A percentile compares a stretch with the other conserved stretches of the same genome.
These are phyloP conservation scores for Gadus macrocephalus DNA, from an alignment of 2,113 vertebrate species.

Conservation along the genomic window DNA sequence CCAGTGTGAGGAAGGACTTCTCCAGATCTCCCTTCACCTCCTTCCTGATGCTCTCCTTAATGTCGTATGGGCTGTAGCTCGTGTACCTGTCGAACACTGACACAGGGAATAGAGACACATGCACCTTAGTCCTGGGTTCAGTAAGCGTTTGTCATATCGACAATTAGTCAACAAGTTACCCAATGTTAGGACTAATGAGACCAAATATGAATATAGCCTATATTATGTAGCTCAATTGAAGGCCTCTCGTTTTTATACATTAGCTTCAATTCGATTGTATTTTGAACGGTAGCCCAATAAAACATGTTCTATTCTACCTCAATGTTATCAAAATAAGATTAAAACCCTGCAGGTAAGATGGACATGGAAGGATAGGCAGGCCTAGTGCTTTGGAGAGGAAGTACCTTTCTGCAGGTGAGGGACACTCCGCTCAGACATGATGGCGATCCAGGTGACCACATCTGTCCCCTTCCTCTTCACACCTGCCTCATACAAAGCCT, in stretches of 20 bases:
- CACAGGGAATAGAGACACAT: neutral
- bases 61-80: slow-evolving; percentile 94
- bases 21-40: slow-evolving; percentile 95
- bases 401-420: slow-evolving; percentile 90
- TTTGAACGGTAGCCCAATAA: too few relatives aligned
- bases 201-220: too few relatives aligned
- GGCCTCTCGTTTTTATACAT: too few relatives aligned
- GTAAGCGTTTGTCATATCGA: too few relatives aligned
- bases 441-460: slow-evolving; percentile 85
- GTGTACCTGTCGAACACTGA: slow-evolving; percentile 92
- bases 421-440: slow-evolving; percentile 86
- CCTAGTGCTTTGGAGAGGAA: neutral
- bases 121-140: neutral
- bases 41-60: slow-evolving; percentile 94
- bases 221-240: too few relatives aligned
- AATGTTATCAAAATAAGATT: too few relatives aligned
- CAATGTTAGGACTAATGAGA: too few relatives aligned
- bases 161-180: too few relatives aligned
- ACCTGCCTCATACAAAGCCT: slow-evolving; percentile 91
- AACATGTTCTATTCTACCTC: too few relatives aligned
- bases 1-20: slow-evolving; percentile 89
- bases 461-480: slow-evolving; percentile 91
- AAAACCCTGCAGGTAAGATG: too few relatives aligned
- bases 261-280: too few relatives aligned
- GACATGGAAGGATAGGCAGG: neutral